Percentiles rank a stretch among this genome's conserved stretches.
phyloP scores from a whole-genome alignment of 2,797 vertebrate genomes.

The Crax fasciolata region DNA sequence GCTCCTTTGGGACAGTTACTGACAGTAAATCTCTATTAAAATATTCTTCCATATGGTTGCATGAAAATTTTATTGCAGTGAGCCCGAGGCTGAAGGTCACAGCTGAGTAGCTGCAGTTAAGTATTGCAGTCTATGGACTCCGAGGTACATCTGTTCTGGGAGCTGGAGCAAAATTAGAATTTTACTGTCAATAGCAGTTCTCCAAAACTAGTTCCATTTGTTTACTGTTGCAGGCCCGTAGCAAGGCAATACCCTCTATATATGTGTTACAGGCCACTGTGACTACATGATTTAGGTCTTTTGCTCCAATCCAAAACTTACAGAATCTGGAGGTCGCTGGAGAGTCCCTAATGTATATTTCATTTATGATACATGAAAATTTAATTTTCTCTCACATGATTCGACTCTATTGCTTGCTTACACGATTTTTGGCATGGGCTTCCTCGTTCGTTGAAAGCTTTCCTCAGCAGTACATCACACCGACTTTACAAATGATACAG shows the following conservation, averaged over 20 bases:
- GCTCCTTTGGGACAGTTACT: constrained; percentile 92
- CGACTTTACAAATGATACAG: constrained; percentile 60
- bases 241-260: constrained; percentile 51
- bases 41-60: constrained; percentile 97
- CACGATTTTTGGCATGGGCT: constrained; percentile 42
- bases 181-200: constrained; percentile 89
- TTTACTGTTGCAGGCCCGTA: constrained; percentile 75
- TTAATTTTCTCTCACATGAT: constrained; percentile 82
- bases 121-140: constrained; percentile 88
- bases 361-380: constrained; percentile 85
- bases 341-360: constrained; percentile 85
- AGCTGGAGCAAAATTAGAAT: constrained; percentile 90
- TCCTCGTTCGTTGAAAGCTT: constrained; percentile 64
- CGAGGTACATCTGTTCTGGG: constrained; percentile 91
- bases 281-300: constrained; percentile 69
- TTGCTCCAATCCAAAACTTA: constrained; percentile 75
- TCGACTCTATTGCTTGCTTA: constrained; percentile 67
- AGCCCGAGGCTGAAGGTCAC: constrained; percentile 92
- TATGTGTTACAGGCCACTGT: not conserved
- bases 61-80: constrained; percentile 96
- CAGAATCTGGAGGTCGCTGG: constrained; percentile 77
- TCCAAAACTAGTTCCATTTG: constrained; percentile 85
- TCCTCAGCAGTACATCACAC: constrained; percentile 46
- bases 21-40: constrained; percentile 97
- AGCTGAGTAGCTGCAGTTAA: constrained; percentile 91